phyloP scores from a whole-genome alignment of 2,113 vertebrate genomes.

The Sus scrofa region DNA sequence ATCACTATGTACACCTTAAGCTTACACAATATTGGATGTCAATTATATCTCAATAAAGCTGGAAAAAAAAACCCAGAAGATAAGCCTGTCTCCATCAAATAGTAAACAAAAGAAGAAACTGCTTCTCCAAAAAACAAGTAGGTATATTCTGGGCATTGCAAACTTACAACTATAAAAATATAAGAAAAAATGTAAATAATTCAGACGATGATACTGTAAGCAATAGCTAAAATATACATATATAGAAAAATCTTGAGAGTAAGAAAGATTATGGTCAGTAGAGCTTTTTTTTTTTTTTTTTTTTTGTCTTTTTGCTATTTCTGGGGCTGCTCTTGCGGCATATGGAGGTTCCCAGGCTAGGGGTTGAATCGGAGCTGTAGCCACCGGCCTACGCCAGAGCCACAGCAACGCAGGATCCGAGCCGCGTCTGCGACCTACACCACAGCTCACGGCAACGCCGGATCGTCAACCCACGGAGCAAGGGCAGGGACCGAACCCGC shows the following conservation, averaged over 20 bases:
- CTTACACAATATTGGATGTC: background rate
- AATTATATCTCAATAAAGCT: constrained; percentile 8
- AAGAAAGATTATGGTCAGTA: background rate
- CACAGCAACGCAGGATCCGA: no score
- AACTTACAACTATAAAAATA: constrained; percentile 12
- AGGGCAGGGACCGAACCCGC: no score
- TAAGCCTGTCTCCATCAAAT: background rate
- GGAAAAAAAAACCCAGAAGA: background rate
- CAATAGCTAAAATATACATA: background rate
- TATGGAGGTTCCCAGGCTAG: no score
- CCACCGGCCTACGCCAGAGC: no score
- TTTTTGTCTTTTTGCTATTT: no score
- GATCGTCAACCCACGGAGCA: no score
- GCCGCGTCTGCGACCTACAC: no score
- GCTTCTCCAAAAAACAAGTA: background rate
- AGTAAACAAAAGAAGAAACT: background rate
- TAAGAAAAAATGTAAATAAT: background rate
- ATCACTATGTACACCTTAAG: background rate
- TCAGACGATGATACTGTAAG: background rate
- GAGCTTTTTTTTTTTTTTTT: no score
- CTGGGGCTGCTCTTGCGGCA: no score
- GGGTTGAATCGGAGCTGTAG: no score
- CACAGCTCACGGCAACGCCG: no score
- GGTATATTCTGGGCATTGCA: background rate
- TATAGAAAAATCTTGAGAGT: background rate